These are phyloP conservation scores for Lacerta viridis DNA, from an alignment of 2,797 vertebrate species.

Conservation along the genomic window DNA sequence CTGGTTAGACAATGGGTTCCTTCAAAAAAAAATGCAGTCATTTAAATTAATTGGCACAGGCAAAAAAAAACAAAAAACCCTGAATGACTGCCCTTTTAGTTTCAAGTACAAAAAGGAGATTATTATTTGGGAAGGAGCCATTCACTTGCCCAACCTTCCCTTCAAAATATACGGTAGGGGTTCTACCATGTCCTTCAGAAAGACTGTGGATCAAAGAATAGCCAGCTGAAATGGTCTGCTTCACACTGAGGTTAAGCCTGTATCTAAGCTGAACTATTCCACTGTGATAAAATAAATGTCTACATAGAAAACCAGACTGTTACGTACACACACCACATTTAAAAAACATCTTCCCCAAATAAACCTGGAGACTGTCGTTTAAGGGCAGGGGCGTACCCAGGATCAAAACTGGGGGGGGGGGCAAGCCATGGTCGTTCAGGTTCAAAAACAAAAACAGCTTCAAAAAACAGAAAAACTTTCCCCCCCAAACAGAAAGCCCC, in stretches of 20 bases:
- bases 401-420: no score
- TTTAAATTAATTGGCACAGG: slow-evolving; percentile 1
- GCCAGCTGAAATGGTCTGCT: neutral
- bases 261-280: neutral
- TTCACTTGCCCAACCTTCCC: neutral
- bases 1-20: neutral
- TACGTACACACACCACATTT: no score
- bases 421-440: no score
- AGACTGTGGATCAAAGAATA: neutral
- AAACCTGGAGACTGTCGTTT: no score
- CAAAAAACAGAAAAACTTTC: no score
- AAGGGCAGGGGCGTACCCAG: no score
- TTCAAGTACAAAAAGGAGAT: neutral
- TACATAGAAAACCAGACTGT: neutral
- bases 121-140: neutral
- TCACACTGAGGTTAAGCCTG: neutral
- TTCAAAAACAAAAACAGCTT: no score
- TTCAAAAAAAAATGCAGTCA: neutral
- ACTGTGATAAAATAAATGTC: neutral
- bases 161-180: neutral
- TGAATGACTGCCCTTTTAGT: neutral
- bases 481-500: no score
- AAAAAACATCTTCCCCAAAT: no score
- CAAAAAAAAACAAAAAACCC: neutral
- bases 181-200: neutral